Conservation (phyloP, 2,113 vertebrate genomes). For the Anguilla japonica region DNA sequence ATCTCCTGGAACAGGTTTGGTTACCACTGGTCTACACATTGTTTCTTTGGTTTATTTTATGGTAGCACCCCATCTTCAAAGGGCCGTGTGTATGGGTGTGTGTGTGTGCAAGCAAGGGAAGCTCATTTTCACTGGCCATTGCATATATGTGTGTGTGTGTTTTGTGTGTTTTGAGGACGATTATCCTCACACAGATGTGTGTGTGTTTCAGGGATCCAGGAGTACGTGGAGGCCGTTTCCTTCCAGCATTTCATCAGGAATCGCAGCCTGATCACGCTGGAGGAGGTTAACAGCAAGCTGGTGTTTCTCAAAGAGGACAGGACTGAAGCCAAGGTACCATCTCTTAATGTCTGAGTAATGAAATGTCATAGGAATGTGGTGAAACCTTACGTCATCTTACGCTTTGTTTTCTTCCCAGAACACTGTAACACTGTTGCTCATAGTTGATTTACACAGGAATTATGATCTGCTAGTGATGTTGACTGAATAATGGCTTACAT, state of each 20-base stretch:
- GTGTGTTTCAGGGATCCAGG: constrained; percentile 82
- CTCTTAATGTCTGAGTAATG: neutral
- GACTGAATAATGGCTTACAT: too few relatives aligned
- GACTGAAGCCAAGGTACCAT: constrained; percentile 67
- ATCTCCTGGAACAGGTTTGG: too few relatives aligned
- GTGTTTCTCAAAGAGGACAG: constrained; percentile 77
- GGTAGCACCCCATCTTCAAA: too few relatives aligned
- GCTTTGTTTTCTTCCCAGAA: neutral
- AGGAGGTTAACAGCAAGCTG: constrained; percentile 90
- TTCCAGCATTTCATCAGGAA: constrained; percentile 95
- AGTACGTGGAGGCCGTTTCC: constrained; percentile 93
- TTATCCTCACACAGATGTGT: neutral
- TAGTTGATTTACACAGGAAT: neutral
- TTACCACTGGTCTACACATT: too few relatives aligned
- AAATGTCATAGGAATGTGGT: too few relatives aligned
- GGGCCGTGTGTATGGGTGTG: too few relatives aligned
- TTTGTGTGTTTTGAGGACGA: too few relatives aligned
- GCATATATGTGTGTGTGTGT: too few relatives aligned
- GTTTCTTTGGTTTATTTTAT: too few relatives aligned
- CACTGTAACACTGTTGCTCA: neutral
- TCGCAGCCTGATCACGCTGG: constrained; percentile 86
- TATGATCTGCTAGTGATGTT: too few relatives aligned
- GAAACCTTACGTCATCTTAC: neutral
- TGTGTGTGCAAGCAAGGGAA: too few relatives aligned
- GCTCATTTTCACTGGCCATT: too few relatives aligned